Evolutionary conservation across 92 coral and sea anemone genomes (phyloP).

Genomic region (Chrysogorgia sp.): DNA sequence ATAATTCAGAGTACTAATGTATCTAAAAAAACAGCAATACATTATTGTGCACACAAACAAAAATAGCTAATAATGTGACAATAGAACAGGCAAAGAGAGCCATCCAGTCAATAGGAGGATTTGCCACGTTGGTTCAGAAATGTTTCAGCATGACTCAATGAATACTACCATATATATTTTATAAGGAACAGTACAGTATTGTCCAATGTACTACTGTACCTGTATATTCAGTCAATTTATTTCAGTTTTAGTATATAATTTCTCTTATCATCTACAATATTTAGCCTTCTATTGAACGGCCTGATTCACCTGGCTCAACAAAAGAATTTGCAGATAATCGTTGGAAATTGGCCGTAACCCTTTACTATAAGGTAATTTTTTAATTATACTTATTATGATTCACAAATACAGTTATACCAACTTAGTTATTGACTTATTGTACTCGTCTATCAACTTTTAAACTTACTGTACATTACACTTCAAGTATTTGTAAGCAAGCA

Average conservation of each 20-base stretch:
- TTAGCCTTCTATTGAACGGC: conserved; percentile 89
- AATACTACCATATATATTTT: not conserved
- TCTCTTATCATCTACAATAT: not conserved
- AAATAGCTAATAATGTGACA: too few relatives aligned
- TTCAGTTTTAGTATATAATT: not conserved
- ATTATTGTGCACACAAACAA: too few relatives aligned
- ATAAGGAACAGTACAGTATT: too few relatives aligned
- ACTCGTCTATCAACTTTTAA: too few relatives aligned
- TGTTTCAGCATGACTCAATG: not conserved
- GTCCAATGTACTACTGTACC: too few relatives aligned
- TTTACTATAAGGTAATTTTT: conserved; percentile 91
- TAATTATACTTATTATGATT: too few relatives aligned
- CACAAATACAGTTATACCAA: not conserved
- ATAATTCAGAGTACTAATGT: too few relatives aligned
- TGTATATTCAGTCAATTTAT: not conserved
- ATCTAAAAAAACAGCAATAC: too few relatives aligned
- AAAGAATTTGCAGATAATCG: conserved; percentile 91
- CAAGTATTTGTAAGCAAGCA: not conserved
- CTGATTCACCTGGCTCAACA: conserved; percentile 88
- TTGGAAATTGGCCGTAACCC: conserved; percentile 82
- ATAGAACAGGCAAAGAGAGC: too few relatives aligned
- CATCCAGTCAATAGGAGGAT: too few relatives aligned
- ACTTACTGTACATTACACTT: not conserved
- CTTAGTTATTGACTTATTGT: too few relatives aligned
- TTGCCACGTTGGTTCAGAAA: too few relatives aligned